Evolutionary conservation across 1,140 invertebrate genomes (phyloP), one percentile per base, ranked within the genome.

Genomic region (Brachionus asplanchnoidis): DNA sequence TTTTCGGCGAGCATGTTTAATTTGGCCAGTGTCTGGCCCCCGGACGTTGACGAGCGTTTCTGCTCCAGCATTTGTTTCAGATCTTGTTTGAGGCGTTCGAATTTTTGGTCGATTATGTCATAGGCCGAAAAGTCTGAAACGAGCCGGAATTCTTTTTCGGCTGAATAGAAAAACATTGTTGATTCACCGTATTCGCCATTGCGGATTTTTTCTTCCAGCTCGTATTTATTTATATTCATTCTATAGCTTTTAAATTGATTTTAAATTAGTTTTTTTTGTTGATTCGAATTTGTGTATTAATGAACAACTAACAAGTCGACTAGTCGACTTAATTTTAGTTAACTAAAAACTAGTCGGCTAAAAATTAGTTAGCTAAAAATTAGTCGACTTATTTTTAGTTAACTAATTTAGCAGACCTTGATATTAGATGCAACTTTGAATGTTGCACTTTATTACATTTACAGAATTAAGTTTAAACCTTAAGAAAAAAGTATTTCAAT

Each of bases 161-260:
- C 26, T 11, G 73, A 26, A 50, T 53, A 77, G 9, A 77, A 77
- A 77, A 77, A 77, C 28, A 53, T 0, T 3, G 42, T 46, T 0
- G 20, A 26, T 2, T 1, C 0, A 9, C 73, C 73, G 20, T 28
- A 50, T 28, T 46, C 40, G 4, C 73, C 73, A 23, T 77, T 26
- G 7, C 2, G 9, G 6, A 77, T 50, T 0, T 8, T 20, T 28
- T 44, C 3, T n/a, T 77, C 73, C 0, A 77, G 23, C 32, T 50
- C 42, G n/a, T 77, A 12, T 17, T 77, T 77, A 26, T 46, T 77
- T 32, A 23, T 77, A 50, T 26, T 20, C 73, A 77, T 77, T 77
- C 26, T 77, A n/a, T n/a, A 32, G 8, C 53, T 77, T 77, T 14
- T n/a, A 32, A 17, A 68, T 32, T 23, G 23, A 4, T 44, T n/a